phyloP scores from a whole-genome alignment of 2,113 vertebrate genomes.

The Notarius lentiginosus region DNA sequence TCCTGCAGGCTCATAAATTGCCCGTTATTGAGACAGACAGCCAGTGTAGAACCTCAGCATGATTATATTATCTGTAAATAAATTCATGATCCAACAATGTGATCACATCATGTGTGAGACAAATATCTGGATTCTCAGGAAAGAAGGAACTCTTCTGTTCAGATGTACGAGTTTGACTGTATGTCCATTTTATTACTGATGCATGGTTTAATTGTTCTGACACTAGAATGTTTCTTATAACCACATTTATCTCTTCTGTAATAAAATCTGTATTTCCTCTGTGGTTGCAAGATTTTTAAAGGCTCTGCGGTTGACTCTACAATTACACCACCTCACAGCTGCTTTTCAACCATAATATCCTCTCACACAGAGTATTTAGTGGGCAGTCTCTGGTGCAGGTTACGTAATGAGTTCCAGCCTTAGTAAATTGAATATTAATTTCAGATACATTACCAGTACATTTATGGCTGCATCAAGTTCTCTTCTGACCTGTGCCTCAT shows the following conservation, averaged over 20 bases:
- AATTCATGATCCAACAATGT: not conserved
- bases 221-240: not conserved
- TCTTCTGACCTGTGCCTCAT: not conserved
- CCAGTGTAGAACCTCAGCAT: not conserved
- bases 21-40: not conserved
- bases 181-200: not conserved
- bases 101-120: not conserved
- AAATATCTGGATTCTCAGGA: not conserved
- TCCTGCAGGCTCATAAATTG: not conserved
- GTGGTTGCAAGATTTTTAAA: not conserved
- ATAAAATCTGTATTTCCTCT: not conserved
- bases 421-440: constrained; percentile 13
- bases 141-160: not conserved
- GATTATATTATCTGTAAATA: not conserved
- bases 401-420: not conserved
- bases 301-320: not conserved
- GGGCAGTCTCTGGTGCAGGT: not conserved
- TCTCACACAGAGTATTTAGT: not conserved
- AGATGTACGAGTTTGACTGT: not conserved
- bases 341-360: not conserved
- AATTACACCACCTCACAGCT: not conserved
- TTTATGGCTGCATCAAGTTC: not conserved
- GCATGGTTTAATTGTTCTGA: not conserved
- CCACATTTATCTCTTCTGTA: not conserved
- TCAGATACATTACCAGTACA: constrained; percentile 7